A percentile compares a stretch with the other conserved stretches of the same genome.
These are phyloP conservation scores for Ptychodera flava DNA, from an alignment of 35 echinoderm and acorn worm genomes.

Conservation along the genomic window DNA sequence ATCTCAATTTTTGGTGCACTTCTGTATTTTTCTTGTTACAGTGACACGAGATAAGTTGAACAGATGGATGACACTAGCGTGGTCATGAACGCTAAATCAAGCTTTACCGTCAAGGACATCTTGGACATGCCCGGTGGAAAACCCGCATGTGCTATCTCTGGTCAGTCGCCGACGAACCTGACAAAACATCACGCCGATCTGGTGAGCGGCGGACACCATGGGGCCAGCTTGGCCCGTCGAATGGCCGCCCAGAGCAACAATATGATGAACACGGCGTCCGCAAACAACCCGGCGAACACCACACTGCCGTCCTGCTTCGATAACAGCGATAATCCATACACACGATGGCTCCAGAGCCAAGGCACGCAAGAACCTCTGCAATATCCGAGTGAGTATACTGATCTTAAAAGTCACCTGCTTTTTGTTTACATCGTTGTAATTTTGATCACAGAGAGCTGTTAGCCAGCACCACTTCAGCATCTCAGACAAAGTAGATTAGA, in stretches of 20 bases:
- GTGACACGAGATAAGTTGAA: not conserved
- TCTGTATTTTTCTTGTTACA: not conserved
- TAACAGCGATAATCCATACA: conserved; percentile 91
- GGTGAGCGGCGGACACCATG: not conserved
- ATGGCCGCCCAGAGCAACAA: conserved; percentile 20
- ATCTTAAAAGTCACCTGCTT: not conserved
- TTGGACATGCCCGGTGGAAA: conserved; percentile 71
- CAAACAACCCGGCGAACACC: not conserved
- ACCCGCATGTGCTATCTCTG: conserved; percentile 53
- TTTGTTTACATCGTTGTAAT: not conserved
- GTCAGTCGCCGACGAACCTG: not conserved
- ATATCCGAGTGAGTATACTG: conserved; percentile 72
- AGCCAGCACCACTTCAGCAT: too few species aligned
- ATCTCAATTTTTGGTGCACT: not conserved
- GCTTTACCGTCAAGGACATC: conserved; percentile 98
- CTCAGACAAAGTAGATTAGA: too few species aligned
- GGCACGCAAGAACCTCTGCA: conserved; percentile 59
- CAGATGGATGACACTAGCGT: conserved; percentile 83
- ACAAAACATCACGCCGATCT: not conserved
- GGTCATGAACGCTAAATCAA: conserved; percentile 89
- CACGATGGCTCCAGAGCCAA: conserved; percentile 92
- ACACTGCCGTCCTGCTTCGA: conserved; percentile 60
- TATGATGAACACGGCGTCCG: not conserved
- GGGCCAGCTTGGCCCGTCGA: conserved; percentile 4
- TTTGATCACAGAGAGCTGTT: too few species aligned